Percentiles rank a stretch among this genome's conserved stretches.
Conservation (phyloP, 2,888 invertebrate species). For the Spilosoma lubricipeda region DNA sequence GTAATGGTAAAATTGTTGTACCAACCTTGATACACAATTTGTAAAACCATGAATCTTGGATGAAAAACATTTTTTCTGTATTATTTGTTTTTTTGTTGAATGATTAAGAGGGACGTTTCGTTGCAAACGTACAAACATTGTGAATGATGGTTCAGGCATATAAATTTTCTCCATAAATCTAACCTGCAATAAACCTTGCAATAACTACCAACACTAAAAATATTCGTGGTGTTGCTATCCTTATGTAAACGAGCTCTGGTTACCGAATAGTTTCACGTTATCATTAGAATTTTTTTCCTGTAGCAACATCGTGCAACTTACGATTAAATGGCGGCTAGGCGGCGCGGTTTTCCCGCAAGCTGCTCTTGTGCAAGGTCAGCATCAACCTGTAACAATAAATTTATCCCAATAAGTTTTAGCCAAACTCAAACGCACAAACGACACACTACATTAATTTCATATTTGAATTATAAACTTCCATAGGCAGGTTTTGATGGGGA, state of each 20-base stretch:
- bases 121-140: not conserved
- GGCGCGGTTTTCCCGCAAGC: constrained; percentile 62
- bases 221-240: not conserved
- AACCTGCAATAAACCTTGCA: not conserved
- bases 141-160: not conserved
- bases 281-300: not conserved
- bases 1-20: too few relatives aligned
- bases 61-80: not conserved
- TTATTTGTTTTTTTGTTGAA: not conserved
- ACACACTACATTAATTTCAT: too few relatives aligned
- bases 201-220: not conserved
- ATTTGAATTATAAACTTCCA: too few relatives aligned
- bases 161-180: not conserved
- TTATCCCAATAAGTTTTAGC: not conserved
- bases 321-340: constrained; percentile 72
- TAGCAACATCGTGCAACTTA: constrained; percentile 52
- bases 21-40: not conserved
- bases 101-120: not conserved
- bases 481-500: too few relatives aligned
- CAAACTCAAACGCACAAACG: too few relatives aligned
- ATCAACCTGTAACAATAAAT: constrained; percentile 67
- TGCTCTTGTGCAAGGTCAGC: constrained; percentile 47
- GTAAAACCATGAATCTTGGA: not conserved
- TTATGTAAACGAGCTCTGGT: not conserved
- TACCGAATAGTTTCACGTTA: not conserved